Percentiles rank a stretch among this genome's conserved stretches.
Evolutionary conservation across 2,113 vertebrate species (phyloP).

Genomic region (Empidonax traillii): DNA sequence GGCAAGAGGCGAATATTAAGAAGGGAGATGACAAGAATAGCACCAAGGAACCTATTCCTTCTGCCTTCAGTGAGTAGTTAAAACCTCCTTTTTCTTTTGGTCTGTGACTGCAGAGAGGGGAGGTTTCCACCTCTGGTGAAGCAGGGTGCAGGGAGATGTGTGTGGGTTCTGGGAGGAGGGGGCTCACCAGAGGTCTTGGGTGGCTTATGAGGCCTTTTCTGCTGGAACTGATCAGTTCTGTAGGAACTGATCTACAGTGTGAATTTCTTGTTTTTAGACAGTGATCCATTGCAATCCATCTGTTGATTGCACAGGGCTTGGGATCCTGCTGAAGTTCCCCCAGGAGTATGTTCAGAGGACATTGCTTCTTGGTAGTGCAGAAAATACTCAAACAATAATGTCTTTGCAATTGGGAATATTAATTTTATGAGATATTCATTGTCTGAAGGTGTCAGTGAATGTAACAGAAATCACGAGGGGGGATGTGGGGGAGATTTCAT

Average conservation of each 20-base stretch:
- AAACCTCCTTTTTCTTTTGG: neutral
- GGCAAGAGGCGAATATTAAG: neutral
- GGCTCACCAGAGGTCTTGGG: neutral
- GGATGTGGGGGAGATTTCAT: neutral
- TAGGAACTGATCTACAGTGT: neutral
- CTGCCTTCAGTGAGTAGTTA: neutral
- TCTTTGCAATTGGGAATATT: neutral
- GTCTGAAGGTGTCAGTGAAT: neutral
- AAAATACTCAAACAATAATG: neutral
- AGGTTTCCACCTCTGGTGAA: neutral
- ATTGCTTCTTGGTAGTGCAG: neutral
- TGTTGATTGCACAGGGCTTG: neutral
- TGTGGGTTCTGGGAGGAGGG: neutral
- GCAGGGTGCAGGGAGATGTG: neutral
- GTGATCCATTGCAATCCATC: accelerated
- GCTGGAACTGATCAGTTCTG: neutral
- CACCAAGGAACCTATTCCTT: neutral
- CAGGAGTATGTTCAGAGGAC: neutral
- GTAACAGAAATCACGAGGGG: neutral
- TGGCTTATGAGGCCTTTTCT: neutral
- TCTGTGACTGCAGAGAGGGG: neutral
- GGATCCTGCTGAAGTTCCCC: neutral
- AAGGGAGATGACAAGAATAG: neutral
- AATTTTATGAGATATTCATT: neutral
- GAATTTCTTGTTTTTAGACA: neutral